phyloP scores from a whole-genome alignment of 2,888 invertebrate genomes.

The Tortricodes alternella region DNA sequence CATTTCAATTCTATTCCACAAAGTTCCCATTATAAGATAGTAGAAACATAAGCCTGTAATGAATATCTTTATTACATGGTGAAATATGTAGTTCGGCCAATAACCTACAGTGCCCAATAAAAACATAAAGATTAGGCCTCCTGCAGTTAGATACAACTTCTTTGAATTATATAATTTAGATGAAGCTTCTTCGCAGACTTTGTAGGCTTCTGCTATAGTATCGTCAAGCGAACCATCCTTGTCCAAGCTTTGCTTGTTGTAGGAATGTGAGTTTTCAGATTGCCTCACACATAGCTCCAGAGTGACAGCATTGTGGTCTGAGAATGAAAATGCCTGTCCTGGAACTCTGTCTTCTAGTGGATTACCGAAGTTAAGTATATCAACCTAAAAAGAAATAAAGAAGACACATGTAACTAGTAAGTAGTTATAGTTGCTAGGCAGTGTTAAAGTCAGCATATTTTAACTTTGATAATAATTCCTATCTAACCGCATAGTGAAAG shows the following conservation, averaged over 20 bases:
- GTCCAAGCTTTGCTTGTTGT: constrained; percentile 38
- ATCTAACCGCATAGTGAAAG: too few relatives aligned
- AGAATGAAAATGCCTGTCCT: constrained; percentile 88
- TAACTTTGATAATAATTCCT: too few relatives aligned
- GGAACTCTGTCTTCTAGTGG: constrained; percentile 90
- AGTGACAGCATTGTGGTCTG: constrained; percentile 94
- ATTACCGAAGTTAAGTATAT: constrained; percentile 81
- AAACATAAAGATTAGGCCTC: constrained; percentile 76
- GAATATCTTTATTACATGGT: constrained; percentile 83
- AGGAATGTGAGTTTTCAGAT: constrained; percentile 30
- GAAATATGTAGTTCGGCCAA: constrained; percentile 74
- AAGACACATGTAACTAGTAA: not conserved
- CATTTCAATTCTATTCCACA: constrained; percentile 92
- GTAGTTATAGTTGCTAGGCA: too few relatives aligned
- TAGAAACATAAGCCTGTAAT: constrained; percentile 86
- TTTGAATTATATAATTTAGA: constrained; percentile 73
- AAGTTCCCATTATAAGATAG: constrained; percentile 88
- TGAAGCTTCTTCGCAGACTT: constrained; percentile 83
- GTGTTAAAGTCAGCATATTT: too few relatives aligned
- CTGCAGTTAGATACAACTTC: constrained; percentile 77
- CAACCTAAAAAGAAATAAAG: constrained; percentile 53
- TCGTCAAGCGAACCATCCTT: constrained; percentile 48
- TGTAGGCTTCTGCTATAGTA: constrained; percentile 82
- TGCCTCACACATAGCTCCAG: constrained; percentile 70
- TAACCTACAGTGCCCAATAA: constrained; percentile 77